Conservation (phyloP, 1,140 invertebrate genomes). For the Helicoverpa armigera region DNA sequence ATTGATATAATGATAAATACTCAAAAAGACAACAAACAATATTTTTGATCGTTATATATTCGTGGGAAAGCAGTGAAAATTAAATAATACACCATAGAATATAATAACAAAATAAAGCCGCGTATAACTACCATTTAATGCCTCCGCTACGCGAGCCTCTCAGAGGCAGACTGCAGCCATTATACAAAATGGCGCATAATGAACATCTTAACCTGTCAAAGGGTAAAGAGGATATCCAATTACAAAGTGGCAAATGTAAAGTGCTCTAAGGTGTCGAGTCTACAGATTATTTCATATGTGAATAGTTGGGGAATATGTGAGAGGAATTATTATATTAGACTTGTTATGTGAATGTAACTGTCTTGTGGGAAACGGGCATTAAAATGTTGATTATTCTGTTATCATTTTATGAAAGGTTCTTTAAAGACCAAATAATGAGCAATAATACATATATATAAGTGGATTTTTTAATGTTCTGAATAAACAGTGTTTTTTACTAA, state of each 20-base stretch:
- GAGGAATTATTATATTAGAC: neutral
- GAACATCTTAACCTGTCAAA: slow-evolving; percentile 64
- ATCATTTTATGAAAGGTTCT: too few relatives aligned
- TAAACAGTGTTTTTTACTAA: neutral
- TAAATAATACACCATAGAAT: neutral
- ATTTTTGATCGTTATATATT: neutral
- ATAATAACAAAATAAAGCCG: neutral
- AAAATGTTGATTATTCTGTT: too few relatives aligned
- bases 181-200: slow-evolving; percentile 59
- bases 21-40: too few relatives aligned
- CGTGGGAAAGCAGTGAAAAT: neutral
- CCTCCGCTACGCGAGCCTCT: neutral
- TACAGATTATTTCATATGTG: slow-evolving; percentile 45
- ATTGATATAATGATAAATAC: too few relatives aligned
- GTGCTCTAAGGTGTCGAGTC: slow-evolving; percentile 52
- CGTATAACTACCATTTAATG: slow-evolving; percentile 15
- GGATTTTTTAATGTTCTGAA: too few relatives aligned
- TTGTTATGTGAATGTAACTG: neutral
- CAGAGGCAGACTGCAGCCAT: slow-evolving; percentile 27
- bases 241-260: slow-evolving; percentile 55
- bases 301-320: slow-evolving; percentile 7
- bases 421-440: too few relatives aligned
- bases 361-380: neutral
- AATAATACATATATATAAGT: too few relatives aligned
- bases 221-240: slow-evolving; percentile 62